A percentile compares a stretch with the other conserved stretches of the same genome.
phyloP scores from a whole-genome alignment of 2,797 vertebrate species.

The Distichodus sexfasciatus region DNA sequence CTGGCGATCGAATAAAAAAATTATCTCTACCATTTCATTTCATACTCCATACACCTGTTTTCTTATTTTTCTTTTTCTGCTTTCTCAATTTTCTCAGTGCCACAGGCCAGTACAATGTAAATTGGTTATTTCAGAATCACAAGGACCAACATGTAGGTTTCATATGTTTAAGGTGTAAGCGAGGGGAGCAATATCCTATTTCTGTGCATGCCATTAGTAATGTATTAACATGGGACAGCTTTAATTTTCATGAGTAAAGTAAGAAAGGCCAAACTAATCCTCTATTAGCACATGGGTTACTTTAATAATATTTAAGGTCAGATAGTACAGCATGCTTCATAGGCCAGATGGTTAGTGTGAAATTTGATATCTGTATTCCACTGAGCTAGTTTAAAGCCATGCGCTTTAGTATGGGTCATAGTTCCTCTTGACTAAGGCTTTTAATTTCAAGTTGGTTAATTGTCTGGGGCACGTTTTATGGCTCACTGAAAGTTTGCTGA shows the following conservation, averaged over 20 bases:
- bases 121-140: too few species aligned
- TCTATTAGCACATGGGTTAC: background rate
- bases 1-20: too few species aligned
- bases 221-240: background rate
- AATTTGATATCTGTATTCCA: background rate
- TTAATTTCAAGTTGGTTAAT: constrained; percentile 39
- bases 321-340: background rate
- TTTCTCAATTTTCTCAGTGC: too few species aligned
- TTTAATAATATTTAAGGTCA: constrained; percentile 9
- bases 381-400: background rate
- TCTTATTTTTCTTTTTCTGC: too few species aligned
- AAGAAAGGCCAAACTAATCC: constrained; percentile 9
- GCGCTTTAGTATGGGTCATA: background rate
- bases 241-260: constrained; percentile 8
- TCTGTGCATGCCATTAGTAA: background rate
- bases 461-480: constrained; percentile 40
- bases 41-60: too few species aligned
- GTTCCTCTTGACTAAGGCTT: constrained; percentile 23
- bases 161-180: too few species aligned
- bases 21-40: too few species aligned
- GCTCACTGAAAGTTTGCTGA: constrained; percentile 38
- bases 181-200: too few species aligned
- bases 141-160: too few species aligned
- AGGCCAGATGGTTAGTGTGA: background rate
- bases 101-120: background rate